A percentile compares a stretch with the other conserved stretches of the same genome.
These are phyloP conservation scores for Rhabdomys dilectus DNA, from an alignment of 2,113 vertebrate species.

Conservation along the genomic window DNA sequence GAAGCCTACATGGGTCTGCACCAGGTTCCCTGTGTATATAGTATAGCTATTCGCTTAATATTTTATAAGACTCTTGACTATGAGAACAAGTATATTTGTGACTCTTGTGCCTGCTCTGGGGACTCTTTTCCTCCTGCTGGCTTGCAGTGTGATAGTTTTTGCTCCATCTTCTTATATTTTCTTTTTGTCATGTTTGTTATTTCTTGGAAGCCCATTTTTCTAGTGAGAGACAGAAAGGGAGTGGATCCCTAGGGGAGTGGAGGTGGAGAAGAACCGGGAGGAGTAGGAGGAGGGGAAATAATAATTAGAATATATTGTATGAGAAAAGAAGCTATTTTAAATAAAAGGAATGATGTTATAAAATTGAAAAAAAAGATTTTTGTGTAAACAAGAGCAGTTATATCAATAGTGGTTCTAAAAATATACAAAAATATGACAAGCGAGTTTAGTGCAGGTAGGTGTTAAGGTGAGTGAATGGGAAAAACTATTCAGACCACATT, in stretches of 20 bases:
- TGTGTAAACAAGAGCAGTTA: neutral
- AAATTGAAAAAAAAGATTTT: neutral
- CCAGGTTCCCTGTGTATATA: neutral
- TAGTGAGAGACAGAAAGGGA: neutral
- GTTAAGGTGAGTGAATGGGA: neutral
- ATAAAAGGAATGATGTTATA: neutral
- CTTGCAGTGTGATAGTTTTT: neutral
- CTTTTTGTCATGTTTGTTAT: neutral
- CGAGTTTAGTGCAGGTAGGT: slow-evolving; percentile 9
- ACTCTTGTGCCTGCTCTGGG: neutral
- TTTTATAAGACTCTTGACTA: neutral
- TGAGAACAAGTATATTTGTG: neutral
- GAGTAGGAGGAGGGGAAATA: neutral
- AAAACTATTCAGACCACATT: slow-evolving; percentile 37
- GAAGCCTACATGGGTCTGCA: neutral
- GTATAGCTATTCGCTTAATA: neutral
- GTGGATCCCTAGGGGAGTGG: neutral
- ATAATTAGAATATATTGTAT: neutral
- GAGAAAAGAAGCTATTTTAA: neutral
- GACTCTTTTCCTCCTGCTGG: neutral
- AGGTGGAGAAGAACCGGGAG: neutral
- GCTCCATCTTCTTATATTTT: neutral
- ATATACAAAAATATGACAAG: neutral
- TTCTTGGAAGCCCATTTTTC: neutral
- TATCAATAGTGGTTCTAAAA: slow-evolving; percentile 29